Percentiles rank a stretch among this genome's conserved stretches.
Conservation (phyloP, 2,888 invertebrate genomes). For the Caenorhabditis sulstoni region DNA sequence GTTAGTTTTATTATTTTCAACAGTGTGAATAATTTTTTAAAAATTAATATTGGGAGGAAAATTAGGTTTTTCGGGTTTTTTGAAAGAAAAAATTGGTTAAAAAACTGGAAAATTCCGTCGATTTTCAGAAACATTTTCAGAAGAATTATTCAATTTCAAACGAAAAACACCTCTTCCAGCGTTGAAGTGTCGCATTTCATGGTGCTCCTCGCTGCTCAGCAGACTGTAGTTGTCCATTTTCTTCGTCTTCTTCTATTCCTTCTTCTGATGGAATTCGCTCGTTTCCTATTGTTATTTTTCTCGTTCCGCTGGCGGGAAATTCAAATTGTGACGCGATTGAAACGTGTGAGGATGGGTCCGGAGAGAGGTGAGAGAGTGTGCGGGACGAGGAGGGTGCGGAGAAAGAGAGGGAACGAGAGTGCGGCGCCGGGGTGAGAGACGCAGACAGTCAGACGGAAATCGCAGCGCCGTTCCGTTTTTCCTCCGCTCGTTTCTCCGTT, state of each 20-base stretch:
- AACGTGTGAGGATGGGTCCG: not conserved
- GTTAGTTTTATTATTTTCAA: too few species aligned
- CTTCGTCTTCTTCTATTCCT: too few species aligned
- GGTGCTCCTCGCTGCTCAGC: slow-evolving; percentile 48
- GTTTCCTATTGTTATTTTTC: slow-evolving; percentile 1
- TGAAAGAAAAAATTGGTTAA: too few species aligned
- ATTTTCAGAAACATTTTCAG: too few species aligned
- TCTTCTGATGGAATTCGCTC: too few species aligned
- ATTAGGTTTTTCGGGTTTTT: too few species aligned
- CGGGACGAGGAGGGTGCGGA: not conserved
- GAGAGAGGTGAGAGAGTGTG: not conserved
- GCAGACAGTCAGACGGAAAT: slow-evolving; percentile 2
- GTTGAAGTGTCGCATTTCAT: slow-evolving; percentile 24
- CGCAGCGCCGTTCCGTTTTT: not conserved
- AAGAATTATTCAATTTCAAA: slow-evolving; percentile 5
- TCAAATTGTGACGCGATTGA: not conserved
- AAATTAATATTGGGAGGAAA: too few species aligned
- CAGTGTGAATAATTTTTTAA: too few species aligned
- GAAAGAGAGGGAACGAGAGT: not conserved
- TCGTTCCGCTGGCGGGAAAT: not conserved
- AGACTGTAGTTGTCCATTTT: slow-evolving; percentile 51
- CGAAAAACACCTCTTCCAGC: slow-evolving; percentile 21
- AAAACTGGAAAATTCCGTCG: too few species aligned
- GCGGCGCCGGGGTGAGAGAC: not conserved
- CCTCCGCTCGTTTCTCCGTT: too few species aligned